Evolutionary conservation across 1,140 invertebrate genomes (phyloP).

Genomic region (Bombus huntii): DNA sequence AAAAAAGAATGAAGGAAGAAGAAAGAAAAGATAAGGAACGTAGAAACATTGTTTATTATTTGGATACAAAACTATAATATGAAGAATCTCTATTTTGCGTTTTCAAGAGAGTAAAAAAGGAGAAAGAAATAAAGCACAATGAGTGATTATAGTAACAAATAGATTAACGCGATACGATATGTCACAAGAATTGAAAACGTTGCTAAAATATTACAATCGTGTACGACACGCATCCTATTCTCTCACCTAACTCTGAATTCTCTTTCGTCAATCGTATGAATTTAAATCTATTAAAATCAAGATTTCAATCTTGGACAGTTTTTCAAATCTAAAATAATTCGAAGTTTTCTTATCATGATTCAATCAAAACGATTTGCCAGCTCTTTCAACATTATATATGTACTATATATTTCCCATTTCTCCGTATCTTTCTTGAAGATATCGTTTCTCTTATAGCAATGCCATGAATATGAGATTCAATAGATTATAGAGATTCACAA

Average conservation of each 20-base stretch:
- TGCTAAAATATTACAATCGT: not conserved
- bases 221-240: not conserved
- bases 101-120: not conserved
- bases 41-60: not conserved
- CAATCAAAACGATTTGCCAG: not conserved
- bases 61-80: not conserved
- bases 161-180: no score
- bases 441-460: not conserved
- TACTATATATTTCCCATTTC: not conserved
- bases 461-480: not conserved
- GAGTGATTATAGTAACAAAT: no score
- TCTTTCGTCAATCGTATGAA: not conserved
- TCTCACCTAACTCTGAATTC: not conserved
- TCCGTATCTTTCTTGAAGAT: not conserved
- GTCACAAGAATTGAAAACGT: no score
- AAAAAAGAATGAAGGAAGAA: no score
- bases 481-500: not conserved
- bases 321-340: not conserved
- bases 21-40: not conserved
- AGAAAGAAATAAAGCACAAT: no score
- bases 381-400: not conserved
- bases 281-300: not conserved
- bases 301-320: not conserved
- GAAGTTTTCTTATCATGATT: not conserved
- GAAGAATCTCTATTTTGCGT: not conserved